Percentiles rank a stretch among this genome's conserved stretches.
phyloP scores from a whole-genome alignment of 2,113 vertebrate species.

The Chamaetylas fuelleborni region DNA sequence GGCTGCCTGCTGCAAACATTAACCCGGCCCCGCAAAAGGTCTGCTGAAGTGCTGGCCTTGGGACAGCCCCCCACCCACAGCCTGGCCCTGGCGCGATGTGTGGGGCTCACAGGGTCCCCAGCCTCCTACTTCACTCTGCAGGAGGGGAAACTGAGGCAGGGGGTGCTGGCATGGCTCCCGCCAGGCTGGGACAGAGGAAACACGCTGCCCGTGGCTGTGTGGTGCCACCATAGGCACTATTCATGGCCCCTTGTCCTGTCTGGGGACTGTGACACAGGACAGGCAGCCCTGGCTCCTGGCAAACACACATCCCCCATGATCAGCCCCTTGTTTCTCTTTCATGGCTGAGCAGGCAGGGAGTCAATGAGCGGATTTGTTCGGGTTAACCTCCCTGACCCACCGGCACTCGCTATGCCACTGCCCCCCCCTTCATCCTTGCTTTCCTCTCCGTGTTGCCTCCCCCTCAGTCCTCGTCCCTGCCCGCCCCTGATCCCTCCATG shows the following conservation, averaged over 20 bases:
- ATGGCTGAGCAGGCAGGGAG: slow-evolving; percentile 31
- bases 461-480: not conserved
- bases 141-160: not conserved
- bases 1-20: slow-evolving; percentile 63
- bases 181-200: not conserved
- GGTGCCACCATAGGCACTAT: rapidly evolving
- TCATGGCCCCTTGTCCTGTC: rapidly evolving
- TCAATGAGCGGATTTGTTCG: slow-evolving; percentile 39
- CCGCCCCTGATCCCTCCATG: not conserved
- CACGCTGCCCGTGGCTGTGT: rapidly evolving
- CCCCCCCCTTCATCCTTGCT: not conserved
- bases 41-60: not conserved
- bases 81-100: rapidly evolving
- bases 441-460: not conserved
- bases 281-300: rapidly evolving
- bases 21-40: not conserved
- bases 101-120: not conserved
- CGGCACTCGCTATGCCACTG: not conserved
- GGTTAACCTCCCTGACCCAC: slow-evolving; percentile 27
- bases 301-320: rapidly evolving
- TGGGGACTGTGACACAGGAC: rapidly evolving
- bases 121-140: not conserved
- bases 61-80: not conserved
- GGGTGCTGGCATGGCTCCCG: rapidly evolving
- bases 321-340: not conserved